phyloP scores from a whole-genome alignment of 2,888 invertebrate genomes.

The Nomada lathburiana region DNA sequence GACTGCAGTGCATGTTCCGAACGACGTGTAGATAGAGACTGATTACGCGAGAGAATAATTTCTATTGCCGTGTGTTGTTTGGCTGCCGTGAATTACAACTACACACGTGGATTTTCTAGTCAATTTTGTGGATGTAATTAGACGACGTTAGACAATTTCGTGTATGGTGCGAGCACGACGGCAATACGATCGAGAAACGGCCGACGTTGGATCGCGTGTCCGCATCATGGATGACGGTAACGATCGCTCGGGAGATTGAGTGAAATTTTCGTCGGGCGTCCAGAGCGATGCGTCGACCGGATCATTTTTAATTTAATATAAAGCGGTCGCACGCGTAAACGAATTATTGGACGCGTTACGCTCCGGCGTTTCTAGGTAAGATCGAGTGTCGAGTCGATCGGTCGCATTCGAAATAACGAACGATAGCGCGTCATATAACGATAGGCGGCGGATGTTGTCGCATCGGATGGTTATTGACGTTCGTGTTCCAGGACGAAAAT shows the following conservation, averaged over 20 bases:
- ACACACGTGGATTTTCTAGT: slow-evolving; percentile 76
- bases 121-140: slow-evolving; percentile 74
- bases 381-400: slow-evolving; percentile 46
- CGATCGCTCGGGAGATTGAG: slow-evolving; percentile 7
- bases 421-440: slow-evolving; percentile 25
- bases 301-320: slow-evolving; percentile 36
- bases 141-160: slow-evolving; percentile 42
- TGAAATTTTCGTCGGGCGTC: slow-evolving; percentile 14
- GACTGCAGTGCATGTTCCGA: slow-evolving; percentile 66
- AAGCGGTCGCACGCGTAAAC: slow-evolving; percentile 7
- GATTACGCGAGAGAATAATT: slow-evolving; percentile 56
- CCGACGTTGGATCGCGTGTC: slow-evolving; percentile 11
- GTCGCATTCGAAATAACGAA: slow-evolving; percentile 53
- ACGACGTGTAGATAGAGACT: slow-evolving; percentile 65
- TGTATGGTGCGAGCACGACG: slow-evolving; percentile 20
- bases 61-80: slow-evolving; percentile 45
- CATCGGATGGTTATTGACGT: slow-evolving; percentile 54
- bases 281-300: background rate
- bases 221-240: slow-evolving; percentile 20
- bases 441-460: slow-evolving; percentile 57
- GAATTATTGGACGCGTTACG: slow-evolving; percentile 17
- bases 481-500: slow-evolving; percentile 59
- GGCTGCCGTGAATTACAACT: slow-evolving; percentile 37
- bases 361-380: slow-evolving; percentile 21
- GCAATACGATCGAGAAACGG: slow-evolving; percentile 21